A percentile compares a stretch with the other conserved stretches of the same genome.
Conservation (phyloP, 2,888 invertebrate genomes). For the Sesia apiformis region DNA sequence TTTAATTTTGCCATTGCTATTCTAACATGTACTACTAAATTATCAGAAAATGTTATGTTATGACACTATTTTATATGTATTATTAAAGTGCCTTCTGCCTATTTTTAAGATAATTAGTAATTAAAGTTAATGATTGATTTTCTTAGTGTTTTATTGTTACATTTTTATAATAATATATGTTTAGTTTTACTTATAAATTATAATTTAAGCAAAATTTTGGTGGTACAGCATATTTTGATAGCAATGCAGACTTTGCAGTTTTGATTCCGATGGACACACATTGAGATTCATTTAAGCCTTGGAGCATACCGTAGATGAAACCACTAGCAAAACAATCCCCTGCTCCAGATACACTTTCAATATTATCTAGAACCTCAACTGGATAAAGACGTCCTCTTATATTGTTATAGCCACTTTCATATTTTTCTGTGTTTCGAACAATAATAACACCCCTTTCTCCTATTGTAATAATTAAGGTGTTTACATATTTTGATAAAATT, state of each 20-base stretch:
- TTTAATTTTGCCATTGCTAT: no score
- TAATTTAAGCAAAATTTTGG: neutral
- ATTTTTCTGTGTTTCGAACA: constrained; percentile 29
- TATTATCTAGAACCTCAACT: constrained; percentile 36
- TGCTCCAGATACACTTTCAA: constrained; percentile 87
- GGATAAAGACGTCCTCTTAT: constrained; percentile 43
- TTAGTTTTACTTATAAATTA: no score
- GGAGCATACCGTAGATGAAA: constrained; percentile 77
- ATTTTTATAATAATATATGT: no score
- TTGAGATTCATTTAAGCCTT: constrained; percentile 65
- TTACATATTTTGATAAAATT: constrained; percentile 60
- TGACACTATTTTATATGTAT: no score
- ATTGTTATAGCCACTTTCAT: constrained; percentile 8
- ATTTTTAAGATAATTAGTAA: no score
- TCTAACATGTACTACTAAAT: no score
- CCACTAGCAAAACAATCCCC: constrained; percentile 86
- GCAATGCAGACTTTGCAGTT: constrained; percentile 76
- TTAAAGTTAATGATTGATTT: no score
- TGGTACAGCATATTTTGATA: constrained; percentile 77
- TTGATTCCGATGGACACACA: constrained; percentile 77
- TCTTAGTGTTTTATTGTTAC: no score
- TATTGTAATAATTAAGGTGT: constrained; percentile 77
- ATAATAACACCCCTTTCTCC: constrained; percentile 76
- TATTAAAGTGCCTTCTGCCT: no score
- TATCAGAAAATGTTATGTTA: no score